Evolutionary conservation across 2,888 invertebrate genomes (phyloP).

Genomic region (Zygothrica quintamaculata): DNA sequence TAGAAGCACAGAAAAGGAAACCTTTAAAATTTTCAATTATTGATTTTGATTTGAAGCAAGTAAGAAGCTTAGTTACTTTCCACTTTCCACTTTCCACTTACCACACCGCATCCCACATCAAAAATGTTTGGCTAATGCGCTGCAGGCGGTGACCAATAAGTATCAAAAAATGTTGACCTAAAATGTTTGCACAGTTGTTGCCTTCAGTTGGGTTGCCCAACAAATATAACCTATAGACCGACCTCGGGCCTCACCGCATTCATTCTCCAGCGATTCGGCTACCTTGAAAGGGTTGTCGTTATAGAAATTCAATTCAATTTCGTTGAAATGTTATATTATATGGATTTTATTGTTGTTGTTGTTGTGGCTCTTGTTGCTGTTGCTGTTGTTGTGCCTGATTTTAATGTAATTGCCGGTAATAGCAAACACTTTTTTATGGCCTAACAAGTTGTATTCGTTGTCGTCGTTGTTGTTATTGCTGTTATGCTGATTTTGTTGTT

Average conservation of each 20-base stretch:
- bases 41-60: conserved; percentile 39
- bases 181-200: conserved; percentile 59
- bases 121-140: conserved; percentile 39
- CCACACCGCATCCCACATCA: not conserved
- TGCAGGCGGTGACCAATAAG: conserved; percentile 46
- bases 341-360: conserved; percentile 48
- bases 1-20: no score
- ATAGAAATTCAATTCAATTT: conserved; percentile 66
- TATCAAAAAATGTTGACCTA: conserved; percentile 53
- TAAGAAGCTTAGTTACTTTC: not conserved
- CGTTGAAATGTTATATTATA: conserved; percentile 68
- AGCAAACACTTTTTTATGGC: conserved; percentile 59
- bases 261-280: conserved; percentile 5
- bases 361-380: conserved; percentile 26
- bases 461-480: conserved; percentile 13
- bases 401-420: conserved; percentile 71
- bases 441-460: conserved; percentile 55
- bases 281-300: conserved; percentile 67
- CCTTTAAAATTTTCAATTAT: conserved; percentile 47
- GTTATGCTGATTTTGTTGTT: conserved; percentile 13
- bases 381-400: conserved; percentile 50
- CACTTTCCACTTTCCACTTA: not conserved
- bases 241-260: not conserved
- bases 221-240: conserved; percentile 10
- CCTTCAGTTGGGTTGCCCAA: conserved; percentile 39